Conservation (phyloP, 2,888 invertebrate genomes). For the Orchestes rusci region DNA sequence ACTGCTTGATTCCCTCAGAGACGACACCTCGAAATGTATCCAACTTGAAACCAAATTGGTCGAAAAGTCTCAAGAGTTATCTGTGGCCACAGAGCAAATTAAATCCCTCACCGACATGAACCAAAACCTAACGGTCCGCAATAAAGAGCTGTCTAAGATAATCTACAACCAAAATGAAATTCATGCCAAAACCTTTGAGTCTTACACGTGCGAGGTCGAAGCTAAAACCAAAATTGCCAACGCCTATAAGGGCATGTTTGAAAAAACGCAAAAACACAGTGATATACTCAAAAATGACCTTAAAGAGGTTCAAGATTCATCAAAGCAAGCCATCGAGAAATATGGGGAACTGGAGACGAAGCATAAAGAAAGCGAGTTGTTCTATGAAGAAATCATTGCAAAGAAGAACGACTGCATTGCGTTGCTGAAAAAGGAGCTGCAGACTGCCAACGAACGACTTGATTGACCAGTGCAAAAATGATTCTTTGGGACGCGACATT, state of each 20-base stretch:
- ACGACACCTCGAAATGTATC: constrained; percentile 58
- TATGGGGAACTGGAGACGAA: no score
- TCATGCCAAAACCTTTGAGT: constrained; percentile 51
- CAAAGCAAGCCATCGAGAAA: no score
- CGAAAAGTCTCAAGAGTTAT: constrained; percentile 73
- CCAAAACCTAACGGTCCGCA: constrained; percentile 57
- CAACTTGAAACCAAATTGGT: constrained; percentile 68
- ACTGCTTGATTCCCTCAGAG: constrained; percentile 66
- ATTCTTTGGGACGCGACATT: no score
- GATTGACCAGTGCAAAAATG: no score
- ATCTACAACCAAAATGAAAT: constrained; percentile 64
- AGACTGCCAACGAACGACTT: no score
- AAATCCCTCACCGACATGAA: constrained; percentile 63
- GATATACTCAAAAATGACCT: constrained; percentile 72
- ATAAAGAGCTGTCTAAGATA: constrained; percentile 63
- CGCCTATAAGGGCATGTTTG: constrained; percentile 73
- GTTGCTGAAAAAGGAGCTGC: no score
- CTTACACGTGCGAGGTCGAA: constrained; percentile 75
- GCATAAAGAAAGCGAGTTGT: no score
- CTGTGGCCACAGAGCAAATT: constrained; percentile 62
- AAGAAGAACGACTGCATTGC: no score
- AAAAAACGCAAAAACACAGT: constrained; percentile 70
- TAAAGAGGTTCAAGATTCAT: no score
- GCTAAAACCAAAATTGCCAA: constrained; percentile 80
- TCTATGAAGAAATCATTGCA: no score